Base-by-base conservation (phyloP, 2,888 invertebrate species). In the Caenorhabditis panamensis region DNA sequence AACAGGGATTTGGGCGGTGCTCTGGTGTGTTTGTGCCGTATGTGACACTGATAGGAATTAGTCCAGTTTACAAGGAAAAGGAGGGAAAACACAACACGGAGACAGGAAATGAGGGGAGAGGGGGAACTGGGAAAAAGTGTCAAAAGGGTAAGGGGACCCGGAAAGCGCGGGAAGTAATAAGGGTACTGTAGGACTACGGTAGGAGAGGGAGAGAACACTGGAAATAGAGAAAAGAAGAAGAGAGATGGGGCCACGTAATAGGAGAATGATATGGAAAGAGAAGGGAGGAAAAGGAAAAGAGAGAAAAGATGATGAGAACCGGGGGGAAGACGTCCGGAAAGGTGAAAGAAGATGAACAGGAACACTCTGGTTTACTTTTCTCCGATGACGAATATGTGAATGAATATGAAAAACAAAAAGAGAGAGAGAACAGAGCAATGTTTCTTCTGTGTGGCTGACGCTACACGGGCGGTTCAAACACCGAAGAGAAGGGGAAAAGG, bases 231-330 rank as follows among this genome's bases (percentile, higher is more conserved):
- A 49, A 28, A 53, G 51, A 41, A 44, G 49, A 47, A 68, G 44
- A 66, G 49, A 44, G 18, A 37, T 11, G 31, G 63, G 51, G 64
- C 59, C 64, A 53, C 64, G 64, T 66, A 73, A 59, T 73, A 59
- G 47, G 47, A 68, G 54, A 56, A 76, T 66, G 76, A 68, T 58
- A 68, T 58, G 62, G 51, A 49, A 76, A 58, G 64, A 78, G n/a
- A 41, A 69, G 63, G 59, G 36, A 41, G 49, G 16, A 54, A 37
- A 61, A 49, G 47, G 37, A 44, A 37, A 41, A 56, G 54, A 56
- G 41, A 24, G 18, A 51, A 47, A 61, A n/a, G n/a, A n/a, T n/a
- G n/a, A n/a, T n/a, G 26, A 58, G 59, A 36, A 47, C 18, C 28
- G 56, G 31, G 63, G 18, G 24, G 49, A 2, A 66, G n/a, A 44